Percentiles rank a stretch among this genome's conserved stretches.
phyloP scores from a whole-genome alignment of 2,888 invertebrate species.

The Tenthredo livida region DNA sequence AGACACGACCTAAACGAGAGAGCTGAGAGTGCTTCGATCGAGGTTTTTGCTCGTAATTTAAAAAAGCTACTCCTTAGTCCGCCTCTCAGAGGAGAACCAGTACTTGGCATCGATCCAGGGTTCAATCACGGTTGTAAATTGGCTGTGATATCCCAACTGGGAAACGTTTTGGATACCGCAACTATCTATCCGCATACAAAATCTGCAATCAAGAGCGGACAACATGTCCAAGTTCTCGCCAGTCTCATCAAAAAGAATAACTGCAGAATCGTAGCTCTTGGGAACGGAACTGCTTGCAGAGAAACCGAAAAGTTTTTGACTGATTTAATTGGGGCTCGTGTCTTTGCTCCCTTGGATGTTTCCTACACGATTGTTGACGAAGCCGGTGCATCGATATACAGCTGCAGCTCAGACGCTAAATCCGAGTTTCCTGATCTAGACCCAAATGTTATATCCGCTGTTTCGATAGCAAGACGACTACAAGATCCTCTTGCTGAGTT shows the following conservation, averaged over 20 bases:
- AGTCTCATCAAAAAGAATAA: conserved; percentile 81
- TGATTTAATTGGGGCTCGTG: conserved; percentile 80
- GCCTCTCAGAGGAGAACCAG: conserved; percentile 88
- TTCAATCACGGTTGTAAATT: conserved; percentile 94
- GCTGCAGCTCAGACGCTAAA: conserved; percentile 90
- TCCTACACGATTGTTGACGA: conserved; percentile 93
- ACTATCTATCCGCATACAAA: conserved; percentile 84
- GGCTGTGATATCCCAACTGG: conserved; percentile 88
- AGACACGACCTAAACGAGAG: conserved; percentile 86
- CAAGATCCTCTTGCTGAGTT: conserved; percentile 95
- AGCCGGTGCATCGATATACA: conserved; percentile 95
- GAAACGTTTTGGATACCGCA: conserved; percentile 84
- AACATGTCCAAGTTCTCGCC: conserved; percentile 78
- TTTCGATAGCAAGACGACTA: conserved; percentile 92
- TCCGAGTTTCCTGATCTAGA: conserved; percentile 92
- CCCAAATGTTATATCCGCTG: conserved; percentile 86
- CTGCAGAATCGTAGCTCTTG: conserved; percentile 91
- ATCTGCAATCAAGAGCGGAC: conserved; percentile 72
- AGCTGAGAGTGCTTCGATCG: conserved; percentile 91
- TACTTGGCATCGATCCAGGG: conserved; percentile 95
- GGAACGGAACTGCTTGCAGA: conserved; percentile 94
- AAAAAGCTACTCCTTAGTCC: conserved; percentile 90
- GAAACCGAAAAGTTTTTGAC: conserved; percentile 90
- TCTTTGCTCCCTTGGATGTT: conserved; percentile 82
- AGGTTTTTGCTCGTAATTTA: conserved; percentile 91